phyloP scores from a whole-genome alignment of 2,888 invertebrate species.

The Drosophila cracens region DNA sequence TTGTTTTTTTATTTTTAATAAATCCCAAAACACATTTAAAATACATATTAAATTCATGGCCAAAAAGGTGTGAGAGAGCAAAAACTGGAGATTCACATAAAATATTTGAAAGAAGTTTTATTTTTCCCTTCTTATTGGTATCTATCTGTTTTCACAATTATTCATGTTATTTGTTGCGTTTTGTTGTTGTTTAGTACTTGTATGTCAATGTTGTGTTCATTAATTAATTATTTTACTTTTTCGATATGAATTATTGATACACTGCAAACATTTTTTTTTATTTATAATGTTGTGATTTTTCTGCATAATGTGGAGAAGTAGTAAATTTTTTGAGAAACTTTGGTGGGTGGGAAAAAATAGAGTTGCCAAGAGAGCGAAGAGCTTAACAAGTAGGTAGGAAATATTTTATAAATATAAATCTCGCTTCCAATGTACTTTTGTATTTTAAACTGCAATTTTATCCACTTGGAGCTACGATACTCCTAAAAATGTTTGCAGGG shows the following conservation, averaged over 20 bases:
- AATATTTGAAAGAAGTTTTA: slow-evolving; percentile 8
- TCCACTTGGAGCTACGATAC: neutral
- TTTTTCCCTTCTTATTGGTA: slow-evolving; percentile 14
- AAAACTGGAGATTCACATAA: slow-evolving; percentile 36
- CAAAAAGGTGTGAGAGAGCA: slow-evolving; percentile 17
- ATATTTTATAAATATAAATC: neutral
- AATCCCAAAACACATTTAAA: slow-evolving; percentile 30
- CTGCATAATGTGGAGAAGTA: neutral
- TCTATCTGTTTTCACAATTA: neutral
- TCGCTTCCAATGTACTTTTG: neutral
- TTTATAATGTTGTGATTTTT: neutral
- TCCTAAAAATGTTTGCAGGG: slow-evolving; percentile 14
- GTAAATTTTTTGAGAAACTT: too few relatives aligned
- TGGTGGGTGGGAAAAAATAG: neutral
- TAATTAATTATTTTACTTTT: neutral
- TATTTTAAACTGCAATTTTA: neutral
- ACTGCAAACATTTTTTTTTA: neutral
- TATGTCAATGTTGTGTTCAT: neutral
- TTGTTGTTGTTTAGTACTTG: slow-evolving; percentile 3
- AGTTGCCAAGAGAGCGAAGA: neutral
- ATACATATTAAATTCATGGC: slow-evolving; percentile 18
- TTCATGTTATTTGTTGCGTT: neutral
- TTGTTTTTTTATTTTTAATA: slow-evolving; percentile 7
- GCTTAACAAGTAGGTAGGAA: neutral
- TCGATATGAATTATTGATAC: neutral